phyloP scores from a whole-genome alignment of 2,888 invertebrate genomes.

The Lordiphosa fenestrarum region DNA sequence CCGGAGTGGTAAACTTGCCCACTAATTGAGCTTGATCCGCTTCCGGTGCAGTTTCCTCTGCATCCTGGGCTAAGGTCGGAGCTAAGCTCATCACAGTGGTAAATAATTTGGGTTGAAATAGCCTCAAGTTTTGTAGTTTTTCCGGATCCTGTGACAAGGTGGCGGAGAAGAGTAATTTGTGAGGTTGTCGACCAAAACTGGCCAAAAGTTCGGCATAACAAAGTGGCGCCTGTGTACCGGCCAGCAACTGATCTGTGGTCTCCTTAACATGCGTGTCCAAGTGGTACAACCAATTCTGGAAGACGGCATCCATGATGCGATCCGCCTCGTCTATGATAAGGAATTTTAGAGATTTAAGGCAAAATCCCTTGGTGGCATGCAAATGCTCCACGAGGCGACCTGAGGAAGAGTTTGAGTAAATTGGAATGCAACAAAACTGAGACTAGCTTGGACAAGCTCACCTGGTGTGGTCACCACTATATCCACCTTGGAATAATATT shows the following conservation, averaged over 20 bases:
- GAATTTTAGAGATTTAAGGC: constrained; percentile 86
- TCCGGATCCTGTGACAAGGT: constrained; percentile 98
- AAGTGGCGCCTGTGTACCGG: constrained; percentile 79
- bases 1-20: constrained; percentile 91
- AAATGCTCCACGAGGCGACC: constrained; percentile 95
- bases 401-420: constrained; percentile 1
- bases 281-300: constrained; percentile 94
- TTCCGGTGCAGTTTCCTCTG: background rate
- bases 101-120: constrained; percentile 96
- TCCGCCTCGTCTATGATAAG: constrained; percentile 98
- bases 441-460: constrained; percentile 8
- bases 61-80: background rate
- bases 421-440: background rate
- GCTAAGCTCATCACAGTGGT: constrained; percentile 84
- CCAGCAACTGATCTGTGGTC: constrained; percentile 82
- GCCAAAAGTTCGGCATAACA: constrained; percentile 73
- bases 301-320: constrained; percentile 93
- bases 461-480: constrained; percentile 95
- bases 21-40: constrained; percentile 81
- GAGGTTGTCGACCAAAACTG: constrained; percentile 81
- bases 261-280: constrained; percentile 85
- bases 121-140: constrained; percentile 91
- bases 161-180: constrained; percentile 98
- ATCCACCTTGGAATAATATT: constrained; percentile 83
- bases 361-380: constrained; percentile 89